phyloP scores from a whole-genome alignment of 2,888 invertebrate species.

The Dynastes grantii region DNA sequence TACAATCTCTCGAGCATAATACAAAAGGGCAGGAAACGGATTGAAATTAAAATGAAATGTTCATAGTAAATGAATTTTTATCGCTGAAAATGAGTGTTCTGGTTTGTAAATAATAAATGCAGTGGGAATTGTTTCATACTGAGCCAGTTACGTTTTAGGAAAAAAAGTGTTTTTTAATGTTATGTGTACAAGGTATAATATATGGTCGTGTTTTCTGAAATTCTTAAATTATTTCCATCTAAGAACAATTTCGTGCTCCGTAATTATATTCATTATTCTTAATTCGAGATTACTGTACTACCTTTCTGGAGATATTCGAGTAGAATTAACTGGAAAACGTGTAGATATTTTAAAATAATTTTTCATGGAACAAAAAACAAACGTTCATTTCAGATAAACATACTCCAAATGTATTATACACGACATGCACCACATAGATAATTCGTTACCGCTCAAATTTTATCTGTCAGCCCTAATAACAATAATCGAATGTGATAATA shows the following conservation, averaged over 20 bases:
- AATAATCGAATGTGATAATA: conserved; percentile 41
- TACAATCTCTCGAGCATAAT: background rate
- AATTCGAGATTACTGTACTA: conserved; percentile 18
- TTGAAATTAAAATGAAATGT: no score
- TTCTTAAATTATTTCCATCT: background rate
- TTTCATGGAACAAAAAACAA: background rate
- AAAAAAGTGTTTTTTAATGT: no score
- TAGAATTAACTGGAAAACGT: conserved; percentile 20
- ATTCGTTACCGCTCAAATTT: conserved; percentile 40
- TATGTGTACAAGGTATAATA: background rate
- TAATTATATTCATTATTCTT: conserved; percentile 33
- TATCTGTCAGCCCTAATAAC: conserved; percentile 43
- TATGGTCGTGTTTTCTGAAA: background rate
- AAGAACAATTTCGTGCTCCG: conserved; percentile 18
- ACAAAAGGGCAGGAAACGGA: background rate
- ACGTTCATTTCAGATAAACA: conserved; percentile 14
- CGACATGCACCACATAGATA: conserved; percentile 21
- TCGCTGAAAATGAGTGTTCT: no score
- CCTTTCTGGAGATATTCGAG: conserved; percentile 5
- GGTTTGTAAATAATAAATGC: no score
- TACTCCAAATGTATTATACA: conserved; percentile 1
- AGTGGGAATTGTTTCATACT: no score
- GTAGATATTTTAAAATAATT: conserved; percentile 26
- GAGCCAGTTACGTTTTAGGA: no score
- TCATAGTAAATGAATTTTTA: no score